A percentile compares a stretch with the other conserved stretches of the same genome.
These are phyloP conservation scores for Cistogaster globosa DNA, from an alignment of 2,888 invertebrate species.

Conservation along the genomic window DNA sequence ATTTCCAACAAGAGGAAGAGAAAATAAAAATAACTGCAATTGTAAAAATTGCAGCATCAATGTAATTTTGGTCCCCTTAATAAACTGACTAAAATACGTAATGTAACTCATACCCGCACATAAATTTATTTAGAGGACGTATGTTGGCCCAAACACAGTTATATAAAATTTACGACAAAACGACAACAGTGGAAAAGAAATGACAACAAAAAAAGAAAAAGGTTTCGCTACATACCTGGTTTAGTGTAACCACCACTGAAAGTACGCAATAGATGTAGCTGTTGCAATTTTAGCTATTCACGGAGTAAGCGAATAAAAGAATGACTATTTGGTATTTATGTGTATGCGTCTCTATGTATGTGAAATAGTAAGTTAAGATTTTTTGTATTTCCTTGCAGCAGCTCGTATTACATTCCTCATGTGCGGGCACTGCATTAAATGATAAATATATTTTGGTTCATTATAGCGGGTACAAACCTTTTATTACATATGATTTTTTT, in stretches of 20 bases:
- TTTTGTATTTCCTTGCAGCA: constrained; percentile 72
- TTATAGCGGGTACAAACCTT: not conserved
- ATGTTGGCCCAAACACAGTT: not conserved
- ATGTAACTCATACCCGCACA: constrained; percentile 12
- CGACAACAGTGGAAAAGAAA: not conserved
- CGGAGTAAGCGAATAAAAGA: not conserved
- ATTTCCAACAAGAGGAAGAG: constrained; percentile 32
- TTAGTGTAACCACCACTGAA: constrained; percentile 48
- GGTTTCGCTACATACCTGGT: constrained; percentile 55
- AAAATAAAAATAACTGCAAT: constrained; percentile 52
- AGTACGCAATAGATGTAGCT: constrained; percentile 1
- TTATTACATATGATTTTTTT: not conserved
- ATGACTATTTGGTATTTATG: not conserved
- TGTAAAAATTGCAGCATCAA: constrained; percentile 70
- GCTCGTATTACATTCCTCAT: constrained; percentile 76
- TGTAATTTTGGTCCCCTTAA: constrained; percentile 44
- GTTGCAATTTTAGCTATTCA: constrained; percentile 5
- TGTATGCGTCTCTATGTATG: not conserved
- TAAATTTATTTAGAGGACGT: not conserved
- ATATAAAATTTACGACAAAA: constrained; percentile 23
- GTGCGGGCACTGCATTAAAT: constrained; percentile 16
- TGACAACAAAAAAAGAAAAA: constrained; percentile 17
- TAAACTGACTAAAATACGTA: not conserved
- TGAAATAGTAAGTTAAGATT: constrained; percentile 27
- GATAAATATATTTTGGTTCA: not conserved